A percentile compares a stretch with the other conserved stretches of the same genome.
phyloP scores from a whole-genome alignment of 2,888 invertebrate genomes.

The Aphidius colemani region DNA sequence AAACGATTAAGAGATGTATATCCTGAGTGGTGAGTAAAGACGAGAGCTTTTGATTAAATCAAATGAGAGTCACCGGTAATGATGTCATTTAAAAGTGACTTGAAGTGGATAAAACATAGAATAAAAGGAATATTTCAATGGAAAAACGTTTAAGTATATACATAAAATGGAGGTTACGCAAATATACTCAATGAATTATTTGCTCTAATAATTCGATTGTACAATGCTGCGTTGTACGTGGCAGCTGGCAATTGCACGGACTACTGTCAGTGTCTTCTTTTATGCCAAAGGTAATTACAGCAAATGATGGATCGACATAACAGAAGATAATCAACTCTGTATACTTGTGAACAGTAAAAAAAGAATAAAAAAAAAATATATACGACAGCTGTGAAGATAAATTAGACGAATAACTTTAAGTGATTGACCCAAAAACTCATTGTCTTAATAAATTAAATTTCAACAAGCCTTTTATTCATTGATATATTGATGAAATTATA shows the following conservation, averaged over 20 bases:
- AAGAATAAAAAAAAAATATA: too few relatives aligned
- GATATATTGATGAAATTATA: too few relatives aligned
- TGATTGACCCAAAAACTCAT: too few relatives aligned
- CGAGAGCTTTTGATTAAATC: background rate
- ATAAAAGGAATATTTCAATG: too few relatives aligned
- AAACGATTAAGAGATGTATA: too few relatives aligned
- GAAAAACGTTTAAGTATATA: conserved; percentile 6
- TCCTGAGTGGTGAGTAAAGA: too few relatives aligned
- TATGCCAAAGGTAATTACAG: conserved; percentile 21
- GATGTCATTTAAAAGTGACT: background rate
- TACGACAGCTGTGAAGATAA: too few relatives aligned
- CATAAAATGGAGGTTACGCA: conserved; percentile 19
- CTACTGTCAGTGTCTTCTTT: conserved; percentile 25
- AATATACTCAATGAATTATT: conserved; percentile 28
- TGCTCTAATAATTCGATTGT: conserved; percentile 31
- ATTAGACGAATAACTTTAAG: too few relatives aligned
- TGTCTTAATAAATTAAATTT: too few relatives aligned
- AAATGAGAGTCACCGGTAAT: conserved; percentile 16
- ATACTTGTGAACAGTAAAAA: too few relatives aligned
- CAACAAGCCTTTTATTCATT: too few relatives aligned
- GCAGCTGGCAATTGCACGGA: conserved; percentile 28
- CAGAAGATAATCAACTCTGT: background rate
- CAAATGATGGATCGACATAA: conserved; percentile 16
- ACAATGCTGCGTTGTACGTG: conserved; percentile 27
- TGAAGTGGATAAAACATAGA: conserved; percentile 8